These are phyloP conservation scores for Corella eumyota DNA, from an alignment of 23 tunicate genomes.

Conservation along the genomic window DNA sequence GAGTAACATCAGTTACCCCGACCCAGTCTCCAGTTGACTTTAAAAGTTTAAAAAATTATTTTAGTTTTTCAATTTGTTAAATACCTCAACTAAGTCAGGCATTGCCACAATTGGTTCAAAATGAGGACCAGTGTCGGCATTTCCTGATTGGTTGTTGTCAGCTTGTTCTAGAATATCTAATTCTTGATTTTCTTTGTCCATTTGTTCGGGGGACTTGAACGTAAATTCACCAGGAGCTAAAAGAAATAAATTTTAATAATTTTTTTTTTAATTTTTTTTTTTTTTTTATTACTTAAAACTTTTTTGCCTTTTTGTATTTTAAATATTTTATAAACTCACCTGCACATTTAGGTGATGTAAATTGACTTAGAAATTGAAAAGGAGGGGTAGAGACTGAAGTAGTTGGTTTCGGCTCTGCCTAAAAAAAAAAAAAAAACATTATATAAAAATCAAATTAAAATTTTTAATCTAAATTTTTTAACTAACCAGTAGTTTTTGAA, in stretches of 20 bases:
- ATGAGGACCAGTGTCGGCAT: conserved; percentile 82
- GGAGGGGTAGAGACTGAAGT: conserved; percentile 15
- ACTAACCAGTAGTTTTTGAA: conserved; percentile 6
- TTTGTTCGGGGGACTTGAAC: conserved; percentile 93
- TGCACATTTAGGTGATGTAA: conserved; percentile 31
- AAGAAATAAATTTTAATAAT: background rate
- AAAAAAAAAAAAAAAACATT: background rate
- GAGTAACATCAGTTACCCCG: no score
- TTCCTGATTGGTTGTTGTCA: conserved; percentile 40
- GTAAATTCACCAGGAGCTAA: conserved; percentile 25
- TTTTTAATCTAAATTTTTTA: no score
- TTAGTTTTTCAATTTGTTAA: no score
- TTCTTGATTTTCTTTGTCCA: conserved; percentile 78
- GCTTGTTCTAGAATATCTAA: conserved; percentile 56
- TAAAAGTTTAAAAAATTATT: background rate
- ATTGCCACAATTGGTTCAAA: conserved; percentile 74
- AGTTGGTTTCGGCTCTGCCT: conserved; percentile 3
- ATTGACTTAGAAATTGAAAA: conserved; percentile 16
- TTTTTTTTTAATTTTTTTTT: no score
- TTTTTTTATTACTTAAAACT: no score
- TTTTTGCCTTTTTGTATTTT: no score
- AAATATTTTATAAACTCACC: conserved; percentile 6
- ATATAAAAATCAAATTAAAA: no score
- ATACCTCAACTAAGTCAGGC: conserved; percentile 88
- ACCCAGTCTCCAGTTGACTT: no score